Conservation (phyloP, 2,113 vertebrate species). For the Glaucomys volans region DNA sequence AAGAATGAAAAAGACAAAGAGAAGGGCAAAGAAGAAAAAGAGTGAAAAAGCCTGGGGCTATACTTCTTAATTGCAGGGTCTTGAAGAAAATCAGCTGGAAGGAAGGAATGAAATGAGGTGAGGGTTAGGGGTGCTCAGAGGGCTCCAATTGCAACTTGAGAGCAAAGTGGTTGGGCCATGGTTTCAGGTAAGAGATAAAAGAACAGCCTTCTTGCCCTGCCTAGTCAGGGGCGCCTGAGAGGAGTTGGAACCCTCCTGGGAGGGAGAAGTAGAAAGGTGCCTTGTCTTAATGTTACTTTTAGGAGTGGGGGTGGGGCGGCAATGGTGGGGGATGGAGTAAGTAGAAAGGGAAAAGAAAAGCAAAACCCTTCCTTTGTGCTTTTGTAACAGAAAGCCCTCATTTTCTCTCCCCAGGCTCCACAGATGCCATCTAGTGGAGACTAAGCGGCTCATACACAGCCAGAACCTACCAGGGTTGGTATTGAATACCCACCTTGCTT, state of each 20-base stretch:
- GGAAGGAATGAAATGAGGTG: neutral
- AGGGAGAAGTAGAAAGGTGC: constrained; percentile 57
- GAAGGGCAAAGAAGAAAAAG: no score
- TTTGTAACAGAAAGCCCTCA: neutral
- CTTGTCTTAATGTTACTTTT: constrained; percentile 67
- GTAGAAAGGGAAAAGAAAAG: neutral
- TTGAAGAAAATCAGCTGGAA: constrained; percentile 10
- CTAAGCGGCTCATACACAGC: neutral
- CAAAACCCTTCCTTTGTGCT: constrained; percentile 40
- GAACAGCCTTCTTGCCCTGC: neutral
- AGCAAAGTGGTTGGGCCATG: neutral
- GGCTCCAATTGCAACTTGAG: neutral
- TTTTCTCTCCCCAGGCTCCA: neutral
- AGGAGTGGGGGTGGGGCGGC: neutral
- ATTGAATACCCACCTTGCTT: neutral
- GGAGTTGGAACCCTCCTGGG: constrained; percentile 48
- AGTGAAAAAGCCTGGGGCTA: neutral
- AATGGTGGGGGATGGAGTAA: neutral
- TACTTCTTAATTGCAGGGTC: neutral
- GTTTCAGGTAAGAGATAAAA: neutral
- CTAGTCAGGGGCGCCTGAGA: neutral
- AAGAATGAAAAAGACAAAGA: neutral
- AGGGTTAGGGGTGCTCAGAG: neutral
- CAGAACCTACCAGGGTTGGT: neutral
- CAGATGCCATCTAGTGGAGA: constrained; percentile 55